Percentiles rank a stretch among this genome's conserved stretches.
Conservation (phyloP, 2,797 vertebrate genomes). For the Falco biarmicus region DNA sequence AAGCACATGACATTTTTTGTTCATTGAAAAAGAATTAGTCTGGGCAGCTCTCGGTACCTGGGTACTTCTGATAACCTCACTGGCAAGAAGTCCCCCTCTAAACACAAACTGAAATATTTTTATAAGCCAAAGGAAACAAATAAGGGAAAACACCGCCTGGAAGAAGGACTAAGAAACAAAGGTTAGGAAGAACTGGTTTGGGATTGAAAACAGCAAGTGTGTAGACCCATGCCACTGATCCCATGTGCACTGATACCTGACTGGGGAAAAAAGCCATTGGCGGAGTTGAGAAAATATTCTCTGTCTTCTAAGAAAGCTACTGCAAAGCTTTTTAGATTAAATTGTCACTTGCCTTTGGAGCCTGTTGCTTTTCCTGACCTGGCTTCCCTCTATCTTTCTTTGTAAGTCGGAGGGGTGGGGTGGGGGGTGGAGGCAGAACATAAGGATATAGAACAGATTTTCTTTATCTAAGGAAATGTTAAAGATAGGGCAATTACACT, state of each 20-base stretch:
- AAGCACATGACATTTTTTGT: background rate
- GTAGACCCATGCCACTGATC: background rate
- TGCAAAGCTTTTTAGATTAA: background rate
- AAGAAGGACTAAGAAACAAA: background rate
- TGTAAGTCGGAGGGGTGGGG: background rate
- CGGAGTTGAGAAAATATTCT: background rate
- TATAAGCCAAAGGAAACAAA: background rate
- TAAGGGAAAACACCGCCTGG: background rate
- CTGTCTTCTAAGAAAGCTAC: background rate
- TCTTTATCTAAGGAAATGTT: background rate
- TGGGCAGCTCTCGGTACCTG: background rate
- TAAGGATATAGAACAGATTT: background rate
- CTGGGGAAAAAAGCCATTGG: background rate
- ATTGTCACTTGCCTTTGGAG: background rate
- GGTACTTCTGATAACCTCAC: background rate
- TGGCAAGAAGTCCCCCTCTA: background rate
- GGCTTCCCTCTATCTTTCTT: background rate
- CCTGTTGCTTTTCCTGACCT: background rate
- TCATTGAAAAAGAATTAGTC: background rate
- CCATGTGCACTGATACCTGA: background rate
- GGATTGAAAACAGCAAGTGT: background rate
- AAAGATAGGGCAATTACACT: background rate
- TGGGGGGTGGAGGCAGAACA: background rate
- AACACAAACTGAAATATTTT: background rate
- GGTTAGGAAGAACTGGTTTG: background rate